These are phyloP conservation scores for Rosalia funebris DNA, from an alignment of 2,888 invertebrate genomes.

Conservation along the genomic window DNA sequence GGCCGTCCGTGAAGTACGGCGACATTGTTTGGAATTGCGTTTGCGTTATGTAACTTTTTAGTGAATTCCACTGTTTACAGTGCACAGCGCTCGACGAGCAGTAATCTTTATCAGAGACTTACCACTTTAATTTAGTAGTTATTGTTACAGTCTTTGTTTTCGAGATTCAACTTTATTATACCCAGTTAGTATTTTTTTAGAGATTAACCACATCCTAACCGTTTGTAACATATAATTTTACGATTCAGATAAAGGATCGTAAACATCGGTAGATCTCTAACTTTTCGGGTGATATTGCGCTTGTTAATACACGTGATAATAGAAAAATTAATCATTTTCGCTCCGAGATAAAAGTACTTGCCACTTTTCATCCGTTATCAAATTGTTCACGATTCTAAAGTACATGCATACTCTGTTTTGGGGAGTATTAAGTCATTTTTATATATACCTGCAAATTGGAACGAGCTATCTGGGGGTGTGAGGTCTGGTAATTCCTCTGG, in stretches of 20 bases:
- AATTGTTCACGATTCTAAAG: neutral
- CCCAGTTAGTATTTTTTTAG: constrained; percentile 32
- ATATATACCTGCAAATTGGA: too few relatives aligned
- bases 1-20: constrained; percentile 29
- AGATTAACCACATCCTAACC: constrained; percentile 31
- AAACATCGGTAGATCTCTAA: neutral
- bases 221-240: constrained; percentile 4
- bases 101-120: constrained; percentile 45
- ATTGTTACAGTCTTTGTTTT: constrained; percentile 44
- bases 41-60: constrained; percentile 43
- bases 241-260: neutral
- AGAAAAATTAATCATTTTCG: neutral
- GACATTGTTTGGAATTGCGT: constrained; percentile 32
- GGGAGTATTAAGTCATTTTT: too few relatives aligned
- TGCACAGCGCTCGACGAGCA: constrained; percentile 32
- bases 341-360: neutral
- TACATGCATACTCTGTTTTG: too few relatives aligned
- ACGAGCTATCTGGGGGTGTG: too few relatives aligned
- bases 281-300: too few relatives aligned
- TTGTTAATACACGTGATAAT: neutral
- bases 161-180: constrained; percentile 38
- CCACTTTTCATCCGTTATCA: neutral
- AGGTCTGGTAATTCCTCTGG: too few relatives aligned
- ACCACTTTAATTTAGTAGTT: constrained; percentile 39
- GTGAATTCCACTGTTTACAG: constrained; percentile 45